phyloP scores from a whole-genome alignment of 2,113 vertebrate genomes.

The Ginglymostoma cirratum region DNA sequence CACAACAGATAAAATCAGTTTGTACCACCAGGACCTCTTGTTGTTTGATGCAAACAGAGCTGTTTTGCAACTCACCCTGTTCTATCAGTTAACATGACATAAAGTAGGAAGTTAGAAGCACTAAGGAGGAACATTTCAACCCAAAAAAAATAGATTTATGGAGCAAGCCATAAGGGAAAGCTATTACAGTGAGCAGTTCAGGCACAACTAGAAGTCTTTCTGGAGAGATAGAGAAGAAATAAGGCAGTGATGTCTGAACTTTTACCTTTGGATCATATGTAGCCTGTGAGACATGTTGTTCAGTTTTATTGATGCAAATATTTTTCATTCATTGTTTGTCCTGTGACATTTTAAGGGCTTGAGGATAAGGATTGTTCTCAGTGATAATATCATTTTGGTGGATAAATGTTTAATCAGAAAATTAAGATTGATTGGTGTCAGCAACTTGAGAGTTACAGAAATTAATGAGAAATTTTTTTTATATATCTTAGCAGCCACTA shows the following conservation, averaged over 20 bases:
- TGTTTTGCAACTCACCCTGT: background rate
- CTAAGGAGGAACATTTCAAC: background rate
- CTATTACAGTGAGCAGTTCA: background rate
- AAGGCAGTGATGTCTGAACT: background rate
- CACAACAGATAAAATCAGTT: constrained; percentile 6
- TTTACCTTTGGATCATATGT: background rate
- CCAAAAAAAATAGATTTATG: background rate
- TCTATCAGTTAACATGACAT: background rate
- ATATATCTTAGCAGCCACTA: background rate
- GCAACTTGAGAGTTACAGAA: background rate
- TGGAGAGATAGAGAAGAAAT: background rate
- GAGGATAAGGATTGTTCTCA: background rate
- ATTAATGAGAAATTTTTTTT: background rate
- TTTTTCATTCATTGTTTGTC: background rate
- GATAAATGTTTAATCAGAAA: background rate
- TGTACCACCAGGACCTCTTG: background rate
- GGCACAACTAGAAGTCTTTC: background rate
- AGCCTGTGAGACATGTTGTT: background rate
- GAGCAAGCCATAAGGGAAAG: constrained; percentile 1
- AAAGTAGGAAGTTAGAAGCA: background rate
- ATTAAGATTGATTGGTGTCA: background rate
- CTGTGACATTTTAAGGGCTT: background rate
- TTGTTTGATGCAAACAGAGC: background rate
- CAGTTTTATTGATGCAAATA: background rate
- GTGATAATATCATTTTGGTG: background rate